phyloP scores from a whole-genome alignment of 30 jellyfish, hydroid and myxozoan species.

The Phacellophora camtschatica region DNA sequence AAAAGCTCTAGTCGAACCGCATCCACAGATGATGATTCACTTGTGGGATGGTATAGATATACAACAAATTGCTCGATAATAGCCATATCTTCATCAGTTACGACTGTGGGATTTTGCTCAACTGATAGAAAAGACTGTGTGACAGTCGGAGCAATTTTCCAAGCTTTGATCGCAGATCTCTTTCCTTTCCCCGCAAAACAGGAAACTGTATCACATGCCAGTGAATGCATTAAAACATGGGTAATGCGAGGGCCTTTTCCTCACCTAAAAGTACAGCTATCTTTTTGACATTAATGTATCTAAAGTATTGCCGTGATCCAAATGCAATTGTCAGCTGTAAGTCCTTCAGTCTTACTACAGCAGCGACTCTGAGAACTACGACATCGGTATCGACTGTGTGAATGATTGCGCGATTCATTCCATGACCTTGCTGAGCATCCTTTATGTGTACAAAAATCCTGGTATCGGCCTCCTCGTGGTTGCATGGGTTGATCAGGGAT shows the following conservation, averaged over 20 bases:
- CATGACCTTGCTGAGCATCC: conserved; percentile 25
- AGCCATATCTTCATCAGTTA: conserved; percentile 27
- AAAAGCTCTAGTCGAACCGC: conserved; percentile 21
- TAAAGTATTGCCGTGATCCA: conserved; percentile 24
- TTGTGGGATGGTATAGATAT: neutral
- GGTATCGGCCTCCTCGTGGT: conserved; percentile 64
- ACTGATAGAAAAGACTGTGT: conserved; percentile 25
- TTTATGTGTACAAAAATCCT: conserved; percentile 18
- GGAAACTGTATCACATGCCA: conserved; percentile 6
- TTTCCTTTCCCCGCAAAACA: conserved; percentile 10
- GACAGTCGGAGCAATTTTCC: conserved; percentile 16
- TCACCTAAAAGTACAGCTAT: conserved; percentile 20
- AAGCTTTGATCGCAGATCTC: conserved; percentile 18
- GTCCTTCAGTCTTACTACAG: conserved; percentile 23
- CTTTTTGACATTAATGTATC: conserved; percentile 27
- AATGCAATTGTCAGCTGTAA: conserved; percentile 14
- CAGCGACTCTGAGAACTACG: conserved; percentile 28
- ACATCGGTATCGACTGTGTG: conserved; percentile 54
- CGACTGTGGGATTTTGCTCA: neutral
- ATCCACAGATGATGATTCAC: conserved; percentile 12
- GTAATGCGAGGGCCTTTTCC: conserved; percentile 26
- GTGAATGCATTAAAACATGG: neutral
- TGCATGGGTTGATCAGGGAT: conserved; percentile 38
- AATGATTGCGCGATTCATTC: conserved; percentile 8
- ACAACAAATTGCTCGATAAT: conserved; percentile 22